phyloP scores from a whole-genome alignment of 2,888 invertebrate genomes.

The Limenitis camilla region DNA sequence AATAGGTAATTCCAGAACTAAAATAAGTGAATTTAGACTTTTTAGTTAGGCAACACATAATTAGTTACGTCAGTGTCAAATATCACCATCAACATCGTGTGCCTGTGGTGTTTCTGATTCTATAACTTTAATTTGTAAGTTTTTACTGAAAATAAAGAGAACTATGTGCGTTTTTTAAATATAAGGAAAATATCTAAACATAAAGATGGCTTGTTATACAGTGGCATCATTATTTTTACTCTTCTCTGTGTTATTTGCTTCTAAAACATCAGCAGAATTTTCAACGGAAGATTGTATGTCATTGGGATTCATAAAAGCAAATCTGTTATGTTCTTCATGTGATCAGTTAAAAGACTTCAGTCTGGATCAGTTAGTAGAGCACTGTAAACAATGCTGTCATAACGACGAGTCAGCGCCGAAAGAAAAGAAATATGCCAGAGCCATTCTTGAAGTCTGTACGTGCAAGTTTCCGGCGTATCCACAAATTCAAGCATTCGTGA shows the following conservation, averaged over 20 bases:
- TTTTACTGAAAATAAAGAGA: too few species aligned
- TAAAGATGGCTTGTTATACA: not conserved
- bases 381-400: conserved; percentile 87
- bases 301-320: conserved; percentile 89
- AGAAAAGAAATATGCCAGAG: conserved; percentile 89
- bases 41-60: too few species aligned
- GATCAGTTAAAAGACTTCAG: conserved; percentile 86
- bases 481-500: conserved; percentile 98
- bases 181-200: too few species aligned
- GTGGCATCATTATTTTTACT: conserved; percentile 11
- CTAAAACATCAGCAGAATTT: conserved; percentile 67
- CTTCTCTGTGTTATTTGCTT: conserved; percentile 5
- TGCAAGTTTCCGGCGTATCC: conserved; percentile 99
- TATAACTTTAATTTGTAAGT: too few species aligned
- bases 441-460: conserved; percentile 95
- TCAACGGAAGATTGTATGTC: conserved; percentile 88
- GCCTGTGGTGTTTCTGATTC: too few species aligned
- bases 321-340: conserved; percentile 91
- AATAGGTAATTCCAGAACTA: too few species aligned
- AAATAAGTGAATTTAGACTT: too few species aligned
- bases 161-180: too few species aligned
- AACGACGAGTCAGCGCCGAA: conserved; percentile 79
- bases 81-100: too few species aligned
- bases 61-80: too few species aligned
- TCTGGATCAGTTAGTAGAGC: conserved; percentile 78